Evolutionary conservation across 2,888 invertebrate genomes (phyloP), one percentile per base, ranked within the genome.

Genomic region (Chrysolina haemoptera): DNA sequence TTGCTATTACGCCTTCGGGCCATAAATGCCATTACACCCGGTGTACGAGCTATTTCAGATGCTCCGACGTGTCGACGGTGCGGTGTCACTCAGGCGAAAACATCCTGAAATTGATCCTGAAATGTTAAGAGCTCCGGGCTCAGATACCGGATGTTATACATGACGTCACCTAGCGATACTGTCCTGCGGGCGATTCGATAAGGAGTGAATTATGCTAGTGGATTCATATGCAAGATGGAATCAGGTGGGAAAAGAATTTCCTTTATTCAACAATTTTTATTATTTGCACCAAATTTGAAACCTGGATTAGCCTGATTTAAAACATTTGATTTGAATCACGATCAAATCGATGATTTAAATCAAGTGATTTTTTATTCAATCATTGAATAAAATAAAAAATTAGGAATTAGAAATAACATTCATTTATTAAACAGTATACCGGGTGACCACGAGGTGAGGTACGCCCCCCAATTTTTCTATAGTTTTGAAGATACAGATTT

Each of bases 11-110:
- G 27, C 27, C 59, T n/a, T 22, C 10, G n/a, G 35, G 59, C 35
- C 16, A 27, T 11, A 35, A 59, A 59, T 35, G 27, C n/a, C 59
- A 59, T 59, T 59, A 59, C 59, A 59, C 59, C 35, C 59, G n/a
- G 59, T 59, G 22, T 59, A 14, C 53, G 11, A 53, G 53, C 53
- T 53, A 53, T 53, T 18, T n/a, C 59, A 59, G 27, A 14, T n/a
- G 59, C 35, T n/a, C 11, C 35, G 59, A 59, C 59, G 35, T 59
- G 59, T 59, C 27, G 35, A n/a, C 22, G 59, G 10, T 27, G 59
- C n/a, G n/a, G 35, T 59, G 59, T 59, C 27, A n/a, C 8, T 16
- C 5, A n/a, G 5, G 59, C 59, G 59, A 59, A 35, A 59, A 14
- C 35, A 27, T n/a, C n/a, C n/a, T 35, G 22, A 35, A 35, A 27